Conservation (phyloP, 2,888 invertebrate species). For the Ditylenchus weischeri region DNA sequence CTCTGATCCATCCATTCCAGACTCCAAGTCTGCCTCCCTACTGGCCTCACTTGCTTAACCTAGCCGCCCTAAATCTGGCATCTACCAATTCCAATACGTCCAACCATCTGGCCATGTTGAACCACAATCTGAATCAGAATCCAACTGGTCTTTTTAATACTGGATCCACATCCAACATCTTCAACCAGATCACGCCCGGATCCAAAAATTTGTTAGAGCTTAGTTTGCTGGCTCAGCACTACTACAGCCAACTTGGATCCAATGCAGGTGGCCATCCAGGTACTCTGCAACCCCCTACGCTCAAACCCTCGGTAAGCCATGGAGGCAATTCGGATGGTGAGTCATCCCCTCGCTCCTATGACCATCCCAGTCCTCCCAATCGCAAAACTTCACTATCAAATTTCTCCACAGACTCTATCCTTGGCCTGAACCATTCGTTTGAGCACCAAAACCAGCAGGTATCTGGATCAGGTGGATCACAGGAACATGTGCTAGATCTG, state of each 20-base stretch:
- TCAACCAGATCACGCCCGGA: neutral
- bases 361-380: constrained; percentile 19
- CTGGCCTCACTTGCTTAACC: too few species aligned
- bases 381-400: constrained; percentile 16
- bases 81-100: too few species aligned
- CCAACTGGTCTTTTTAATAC: too few species aligned
- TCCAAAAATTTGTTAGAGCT: constrained; percentile 7
- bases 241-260: constrained; percentile 2
- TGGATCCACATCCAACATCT: neutral
- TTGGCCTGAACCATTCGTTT: constrained; percentile 4
- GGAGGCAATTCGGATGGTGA: constrained; percentile 38
- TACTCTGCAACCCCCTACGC: neutral
- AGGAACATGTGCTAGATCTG: constrained; percentile 54
- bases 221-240: constrained; percentile 10
- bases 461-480: constrained; percentile 21
- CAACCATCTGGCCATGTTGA: too few species aligned
- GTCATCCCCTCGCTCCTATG: constrained; percentile 39
- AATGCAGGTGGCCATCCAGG: neutral
- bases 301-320: constrained; percentile 17
- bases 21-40: too few species aligned
- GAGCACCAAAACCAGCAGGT: neutral
- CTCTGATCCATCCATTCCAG: too few species aligned
- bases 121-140: too few species aligned
- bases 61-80: too few species aligned
- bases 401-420: constrained; percentile 18